These are phyloP conservation scores for Callocephalon fimbriatum DNA, from an alignment of 2,113 vertebrate species.

Conservation along the genomic window DNA sequence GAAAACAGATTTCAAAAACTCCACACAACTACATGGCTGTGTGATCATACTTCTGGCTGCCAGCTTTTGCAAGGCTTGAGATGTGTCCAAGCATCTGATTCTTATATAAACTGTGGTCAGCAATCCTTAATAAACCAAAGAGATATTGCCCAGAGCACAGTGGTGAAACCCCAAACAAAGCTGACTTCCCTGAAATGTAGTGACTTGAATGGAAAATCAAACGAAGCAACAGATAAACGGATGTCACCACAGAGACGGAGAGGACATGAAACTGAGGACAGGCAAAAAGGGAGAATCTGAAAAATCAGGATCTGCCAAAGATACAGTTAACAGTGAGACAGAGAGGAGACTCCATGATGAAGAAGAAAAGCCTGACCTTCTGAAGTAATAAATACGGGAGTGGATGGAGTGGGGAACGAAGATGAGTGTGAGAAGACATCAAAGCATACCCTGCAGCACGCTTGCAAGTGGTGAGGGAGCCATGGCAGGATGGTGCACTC, in stretches of 20 bases:
- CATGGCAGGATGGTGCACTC: background rate
- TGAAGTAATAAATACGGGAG: background rate
- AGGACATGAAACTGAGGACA: background rate
- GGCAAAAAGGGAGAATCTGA: background rate
- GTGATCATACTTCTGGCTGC: background rate
- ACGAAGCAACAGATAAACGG: background rate
- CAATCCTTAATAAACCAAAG: background rate
- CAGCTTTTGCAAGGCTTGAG: background rate
- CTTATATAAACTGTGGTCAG: background rate
- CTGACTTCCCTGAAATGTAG: background rate
- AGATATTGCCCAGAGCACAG: accelerated
- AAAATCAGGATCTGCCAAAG: background rate
- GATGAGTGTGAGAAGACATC: background rate
- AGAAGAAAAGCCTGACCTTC: background rate
- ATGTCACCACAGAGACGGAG: background rate
- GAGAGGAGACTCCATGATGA: background rate
- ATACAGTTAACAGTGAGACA: background rate
- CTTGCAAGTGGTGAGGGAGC: accelerated
- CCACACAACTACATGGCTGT: background rate
- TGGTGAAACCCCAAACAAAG: background rate
- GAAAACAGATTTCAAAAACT: background rate
- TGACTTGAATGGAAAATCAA: background rate
- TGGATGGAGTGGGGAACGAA: background rate
- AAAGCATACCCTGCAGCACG: background rate
- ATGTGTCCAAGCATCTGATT: background rate